Base-by-base conservation (phyloP, 2,113 vertebrate species). In the Crotalus tigris region DNA sequence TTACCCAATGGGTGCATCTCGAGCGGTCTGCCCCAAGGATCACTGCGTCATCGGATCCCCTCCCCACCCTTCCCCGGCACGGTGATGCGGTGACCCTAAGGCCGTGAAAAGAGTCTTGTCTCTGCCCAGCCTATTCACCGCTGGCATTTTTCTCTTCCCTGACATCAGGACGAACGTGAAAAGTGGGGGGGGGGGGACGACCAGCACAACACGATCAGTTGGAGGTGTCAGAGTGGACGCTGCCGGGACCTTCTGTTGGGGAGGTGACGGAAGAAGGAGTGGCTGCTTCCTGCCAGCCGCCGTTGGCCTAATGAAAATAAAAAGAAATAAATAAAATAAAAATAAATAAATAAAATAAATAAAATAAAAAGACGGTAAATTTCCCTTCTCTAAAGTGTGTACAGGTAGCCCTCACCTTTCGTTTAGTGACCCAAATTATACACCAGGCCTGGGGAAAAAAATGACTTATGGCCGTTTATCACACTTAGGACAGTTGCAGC, bases 201-300 rank as follows among this genome's bases (percentile, higher is more conserved):
- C 39, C 21, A 33, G 88, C 92, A 53, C 29, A 86, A 46, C 29
- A 91, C 86, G 92, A 96, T 99, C 98, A 99, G 98, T 99, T 98
- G 59, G 99, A 99, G 97, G 98, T 98, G 90, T 98, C 98, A 0
- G 99, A 99, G 93, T 98, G 98, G 95, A 99, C 98, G 89, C 98
- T 99, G 94, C 97, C 98, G 23, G 99, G 98, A 57, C 97, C 97
- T 96, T 97, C 97, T 91, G 97, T 97, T 0, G 97, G 97, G 90
- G 98, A 98, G 44, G 97, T 95, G 95, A 98, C 98, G 0, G 98
- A 97, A 29, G 98, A 98, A 0, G 98, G 98, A 9, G 98, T 98
- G 96, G 97, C 97, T 39, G 97, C 98, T 57, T 98, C 98, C 91
- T 98, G 98, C 99, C 99, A 99, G 96, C 96, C 98, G 0, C 98